Evolutionary conservation across 2,113 vertebrate genomes (phyloP).

Genomic region (Oncorhynchus mykiss): DNA sequence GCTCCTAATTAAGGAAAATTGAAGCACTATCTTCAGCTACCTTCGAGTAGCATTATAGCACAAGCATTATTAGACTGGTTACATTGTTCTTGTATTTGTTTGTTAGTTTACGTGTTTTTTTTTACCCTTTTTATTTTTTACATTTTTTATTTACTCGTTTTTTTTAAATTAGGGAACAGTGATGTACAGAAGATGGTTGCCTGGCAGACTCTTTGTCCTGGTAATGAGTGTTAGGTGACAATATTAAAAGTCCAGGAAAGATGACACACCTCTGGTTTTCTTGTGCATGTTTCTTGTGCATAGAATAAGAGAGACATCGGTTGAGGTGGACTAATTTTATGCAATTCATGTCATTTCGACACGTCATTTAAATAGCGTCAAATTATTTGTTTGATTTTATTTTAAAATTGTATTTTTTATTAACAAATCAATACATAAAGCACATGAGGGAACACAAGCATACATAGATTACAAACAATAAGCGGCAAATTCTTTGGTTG

Average conservation of each 20-base stretch:
- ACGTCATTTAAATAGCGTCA: too few relatives aligned
- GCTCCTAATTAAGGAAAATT: neutral
- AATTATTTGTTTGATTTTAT: too few relatives aligned
- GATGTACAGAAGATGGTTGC: neutral
- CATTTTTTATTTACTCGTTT: neutral
- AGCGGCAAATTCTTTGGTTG: too few relatives aligned
- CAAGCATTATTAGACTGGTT: conserved; percentile 40
- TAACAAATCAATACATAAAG: too few relatives aligned
- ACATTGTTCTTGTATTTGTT: conserved; percentile 33
- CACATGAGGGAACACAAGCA: too few relatives aligned
- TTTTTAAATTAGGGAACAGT: neutral
- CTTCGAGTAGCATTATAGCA: conserved; percentile 11
- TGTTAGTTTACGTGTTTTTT: conserved; percentile 9
- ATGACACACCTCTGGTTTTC: too few relatives aligned
- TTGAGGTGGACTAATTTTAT: too few relatives aligned
- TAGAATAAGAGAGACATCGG: too few relatives aligned
- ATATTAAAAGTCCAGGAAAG: neutral
- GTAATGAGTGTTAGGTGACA: neutral
- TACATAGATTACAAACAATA: too few relatives aligned
- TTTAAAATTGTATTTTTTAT: too few relatives aligned
- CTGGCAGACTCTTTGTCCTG: neutral
- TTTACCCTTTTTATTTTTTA: neutral
- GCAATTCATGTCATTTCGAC: too few relatives aligned
- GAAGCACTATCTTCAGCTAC: conserved; percentile 47
- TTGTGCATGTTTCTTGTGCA: too few relatives aligned